Conservation (phyloP, 2,113 vertebrate genomes). For the Holacanthus passer region DNA sequence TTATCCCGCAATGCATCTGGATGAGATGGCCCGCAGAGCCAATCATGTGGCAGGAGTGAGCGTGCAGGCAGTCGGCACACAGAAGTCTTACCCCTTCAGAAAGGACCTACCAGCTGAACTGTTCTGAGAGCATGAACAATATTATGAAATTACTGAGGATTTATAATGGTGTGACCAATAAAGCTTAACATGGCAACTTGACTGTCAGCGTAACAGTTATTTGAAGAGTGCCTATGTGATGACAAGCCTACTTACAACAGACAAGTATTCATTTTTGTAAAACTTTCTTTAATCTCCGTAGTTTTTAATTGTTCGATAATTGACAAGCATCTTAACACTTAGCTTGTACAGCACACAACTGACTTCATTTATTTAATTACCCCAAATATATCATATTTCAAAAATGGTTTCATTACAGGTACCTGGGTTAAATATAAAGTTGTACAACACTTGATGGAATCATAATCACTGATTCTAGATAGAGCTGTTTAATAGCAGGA, state of each 20-base stretch:
- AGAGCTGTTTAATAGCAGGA: background rate
- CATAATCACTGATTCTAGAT: background rate
- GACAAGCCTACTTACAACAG: background rate
- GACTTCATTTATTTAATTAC: slow-evolving; percentile 5
- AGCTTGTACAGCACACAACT: background rate
- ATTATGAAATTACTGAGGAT: background rate
- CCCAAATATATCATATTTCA: background rate
- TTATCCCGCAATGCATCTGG: slow-evolving; percentile 88
- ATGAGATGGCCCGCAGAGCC: slow-evolving; percentile 92
- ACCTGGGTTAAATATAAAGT: background rate
- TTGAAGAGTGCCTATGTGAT: background rate
- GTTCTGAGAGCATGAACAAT: slow-evolving; percentile 74
- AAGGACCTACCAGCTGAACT: slow-evolving; percentile 88
- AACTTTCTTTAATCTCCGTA: background rate
- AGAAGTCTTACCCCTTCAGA: slow-evolving; percentile 90
- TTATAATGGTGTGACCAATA: background rate
- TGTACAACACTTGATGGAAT: background rate
- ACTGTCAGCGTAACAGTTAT: too few relatives aligned
- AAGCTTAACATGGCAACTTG: too few relatives aligned
- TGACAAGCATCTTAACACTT: background rate
- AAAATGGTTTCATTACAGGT: background rate
- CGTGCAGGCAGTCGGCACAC: slow-evolving; percentile 89
- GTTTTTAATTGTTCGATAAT: background rate
- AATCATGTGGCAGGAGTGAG: slow-evolving; percentile 90
- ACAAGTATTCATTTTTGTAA: background rate